Evolutionary conservation across 1,140 invertebrate genomes (phyloP), one percentile per base, ranked within the genome.

Genomic region (Teleopsis dalmanni): DNA sequence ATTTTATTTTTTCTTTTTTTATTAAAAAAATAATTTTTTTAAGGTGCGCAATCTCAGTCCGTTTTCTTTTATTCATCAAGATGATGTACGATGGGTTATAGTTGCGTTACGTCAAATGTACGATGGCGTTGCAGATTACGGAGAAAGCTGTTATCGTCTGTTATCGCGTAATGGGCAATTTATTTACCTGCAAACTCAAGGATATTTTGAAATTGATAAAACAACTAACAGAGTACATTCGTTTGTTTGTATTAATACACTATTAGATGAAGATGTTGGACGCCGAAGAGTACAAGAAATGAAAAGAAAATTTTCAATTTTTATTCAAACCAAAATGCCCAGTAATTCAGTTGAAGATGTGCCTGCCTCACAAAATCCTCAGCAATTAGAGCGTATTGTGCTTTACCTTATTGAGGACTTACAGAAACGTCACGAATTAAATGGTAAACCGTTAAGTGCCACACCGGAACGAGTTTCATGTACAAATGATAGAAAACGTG

Each of bases 81-180:
- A 91, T 45, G 90, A 92, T 66, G 83, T 88, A 3, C 77, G 81
- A 53, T 91, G 85, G 81, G 83, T 88, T 6, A 81, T 90, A 62
- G 81, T 90, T 33, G 87, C 85, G 0, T 75, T 92, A 36, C 75
- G 84, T 59, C 84, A 89, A 72, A 92, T 92, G 88, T 89, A 90
- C 56, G 82, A 83, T 56, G 77, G 78, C 55, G 79, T 81, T 23
- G 82, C 82, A 51, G 77, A 83, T 13, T 80, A 77, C 47, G 88
- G 88, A 1, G 79, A 81, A 34, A 89, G 87, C 9, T 89, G 85
- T 54, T 92, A 93, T 60, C 77, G 89, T 3, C 70, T 93, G 7
- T 74, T 84, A 47, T 81, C 84, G 0, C 82, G 85, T 59, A 88
- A 81, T 47, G 85, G 88, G 0, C 71, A 83, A 50, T 88, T 84